These are phyloP conservation scores for Pelochelys cantorii DNA, from an alignment of 2,797 vertebrate genomes.

Conservation along the genomic window DNA sequence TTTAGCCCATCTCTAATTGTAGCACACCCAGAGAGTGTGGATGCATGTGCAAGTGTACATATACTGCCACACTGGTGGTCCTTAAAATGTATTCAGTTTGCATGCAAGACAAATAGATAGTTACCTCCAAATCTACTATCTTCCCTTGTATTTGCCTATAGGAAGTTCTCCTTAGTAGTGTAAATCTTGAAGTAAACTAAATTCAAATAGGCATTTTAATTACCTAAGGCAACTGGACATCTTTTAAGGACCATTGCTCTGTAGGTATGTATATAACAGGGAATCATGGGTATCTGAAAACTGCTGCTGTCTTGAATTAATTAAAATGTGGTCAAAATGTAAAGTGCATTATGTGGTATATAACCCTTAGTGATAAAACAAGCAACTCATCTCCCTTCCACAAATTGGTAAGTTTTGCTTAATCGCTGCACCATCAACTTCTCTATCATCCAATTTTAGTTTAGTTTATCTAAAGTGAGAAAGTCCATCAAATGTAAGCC, in stretches of 20 bases:
- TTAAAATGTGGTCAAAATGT: slow-evolving; percentile 77
- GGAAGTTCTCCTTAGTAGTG: slow-evolving; percentile 7
- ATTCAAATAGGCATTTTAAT: slow-evolving; percentile 31
- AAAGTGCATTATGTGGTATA: slow-evolving; percentile 77
- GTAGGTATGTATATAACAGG: slow-evolving; percentile 29
- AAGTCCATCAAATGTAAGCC: slow-evolving; percentile 63
- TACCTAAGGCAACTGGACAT: neutral
- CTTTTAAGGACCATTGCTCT: slow-evolving; percentile 25
- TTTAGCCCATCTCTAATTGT: slow-evolving; percentile 52
- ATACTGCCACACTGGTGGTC: neutral
- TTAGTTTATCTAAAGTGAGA: slow-evolving; percentile 48
- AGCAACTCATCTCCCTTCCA: slow-evolving; percentile 64
- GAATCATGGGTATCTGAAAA: slow-evolving; percentile 50
- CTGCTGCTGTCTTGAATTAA: slow-evolving; percentile 60
- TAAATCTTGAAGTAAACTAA: slow-evolving; percentile 5
- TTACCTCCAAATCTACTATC: neutral
- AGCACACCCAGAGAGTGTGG: neutral
- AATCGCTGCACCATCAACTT: slow-evolving; percentile 25
- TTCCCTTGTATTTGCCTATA: neutral
- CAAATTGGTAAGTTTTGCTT: slow-evolving; percentile 61
- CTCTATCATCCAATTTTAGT: slow-evolving; percentile 51
- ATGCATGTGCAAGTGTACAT: neutral
- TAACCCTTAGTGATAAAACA: slow-evolving; percentile 72
- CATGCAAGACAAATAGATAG: neutral
- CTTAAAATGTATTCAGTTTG: neutral